Conservation (phyloP, 1,140 invertebrate genomes). For the Achroia grisella region DNA sequence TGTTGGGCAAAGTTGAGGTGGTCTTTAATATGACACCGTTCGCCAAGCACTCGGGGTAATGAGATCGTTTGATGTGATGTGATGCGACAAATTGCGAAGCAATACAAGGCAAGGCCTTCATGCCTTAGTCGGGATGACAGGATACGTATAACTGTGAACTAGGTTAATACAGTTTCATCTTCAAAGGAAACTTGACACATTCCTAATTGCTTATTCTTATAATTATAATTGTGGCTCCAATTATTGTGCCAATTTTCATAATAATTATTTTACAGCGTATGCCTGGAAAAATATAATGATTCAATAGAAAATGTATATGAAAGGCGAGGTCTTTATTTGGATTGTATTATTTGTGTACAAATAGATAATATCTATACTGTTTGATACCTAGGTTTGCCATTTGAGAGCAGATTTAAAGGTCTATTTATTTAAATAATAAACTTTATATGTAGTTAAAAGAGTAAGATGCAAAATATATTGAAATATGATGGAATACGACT, state of each 20-base stretch:
- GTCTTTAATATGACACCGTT: conserved; percentile 10
- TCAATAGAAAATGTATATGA: too few species aligned
- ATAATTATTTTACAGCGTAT: too few species aligned
- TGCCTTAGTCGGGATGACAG: conserved; percentile 3
- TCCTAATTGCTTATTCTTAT: conserved; percentile 3
- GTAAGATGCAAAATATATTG: too few species aligned
- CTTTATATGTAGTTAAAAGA: too few species aligned
- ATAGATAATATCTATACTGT: too few species aligned
- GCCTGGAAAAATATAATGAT: too few species aligned
- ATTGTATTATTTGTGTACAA: too few species aligned
- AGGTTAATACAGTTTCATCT: conserved; percentile 12
- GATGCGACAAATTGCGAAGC: conserved; percentile 27
- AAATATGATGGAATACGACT: too few species aligned
- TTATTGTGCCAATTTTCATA: background rate
- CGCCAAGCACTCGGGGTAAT: conserved; percentile 8
- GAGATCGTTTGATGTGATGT: conserved; percentile 31
- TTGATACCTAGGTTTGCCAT: too few species aligned
- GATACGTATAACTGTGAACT: conserved; percentile 4
- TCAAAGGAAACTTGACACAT: conserved; percentile 10
- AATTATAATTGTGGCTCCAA: background rate
- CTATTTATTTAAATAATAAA: too few species aligned
- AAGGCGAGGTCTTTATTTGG: too few species aligned
- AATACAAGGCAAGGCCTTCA: conserved; percentile 1
- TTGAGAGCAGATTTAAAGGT: too few species aligned
- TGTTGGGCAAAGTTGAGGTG: conserved; percentile 6